Conservation (phyloP, 2,797 vertebrate genomes). For the Trachurus trachurus region DNA sequence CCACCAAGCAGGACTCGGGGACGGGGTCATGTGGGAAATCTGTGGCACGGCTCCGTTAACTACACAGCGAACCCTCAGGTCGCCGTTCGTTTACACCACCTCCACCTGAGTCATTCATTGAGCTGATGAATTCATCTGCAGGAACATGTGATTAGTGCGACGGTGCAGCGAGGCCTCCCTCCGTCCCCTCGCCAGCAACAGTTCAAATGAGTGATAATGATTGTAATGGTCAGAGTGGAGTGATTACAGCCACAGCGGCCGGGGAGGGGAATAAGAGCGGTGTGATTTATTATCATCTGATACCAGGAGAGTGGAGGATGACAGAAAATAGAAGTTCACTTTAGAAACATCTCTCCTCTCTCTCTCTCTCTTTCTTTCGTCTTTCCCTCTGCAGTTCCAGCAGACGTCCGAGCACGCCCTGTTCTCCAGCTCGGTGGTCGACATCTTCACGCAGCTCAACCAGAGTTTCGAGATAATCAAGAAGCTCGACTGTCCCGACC, state of each 20-base stretch:
- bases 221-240: slow-evolving; percentile 14
- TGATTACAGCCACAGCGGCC: slow-evolving; percentile 1
- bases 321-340: neutral
- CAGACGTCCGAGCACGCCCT: slow-evolving; percentile 97
- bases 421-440: slow-evolving; percentile 98
- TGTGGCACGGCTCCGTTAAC: slow-evolving; percentile 10
- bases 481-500: slow-evolving; percentile 96
- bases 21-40: slow-evolving; percentile 25
- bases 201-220: slow-evolving; percentile 31
- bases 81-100: slow-evolving; percentile 3
- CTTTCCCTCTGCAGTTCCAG: slow-evolving; percentile 89
- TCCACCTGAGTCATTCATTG: slow-evolving; percentile 20
- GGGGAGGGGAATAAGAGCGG: neutral
- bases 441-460: slow-evolving; percentile 98
- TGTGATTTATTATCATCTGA: slow-evolving; percentile 10
- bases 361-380: accelerated
- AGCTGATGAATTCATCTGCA: slow-evolving; percentile 28
- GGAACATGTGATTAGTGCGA: slow-evolving; percentile 13
- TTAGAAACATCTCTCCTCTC: neutral
- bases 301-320: neutral
- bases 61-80: slow-evolving; percentile 4
- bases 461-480: slow-evolving; percentile 99
- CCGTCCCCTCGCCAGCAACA: slow-evolving; percentile 8
- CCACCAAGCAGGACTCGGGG: neutral
- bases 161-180: neutral